Percentiles rank a stretch among this genome's conserved stretches.
Conservation (phyloP, 2,797 vertebrate genomes). For the Coreius guichenoti region DNA sequence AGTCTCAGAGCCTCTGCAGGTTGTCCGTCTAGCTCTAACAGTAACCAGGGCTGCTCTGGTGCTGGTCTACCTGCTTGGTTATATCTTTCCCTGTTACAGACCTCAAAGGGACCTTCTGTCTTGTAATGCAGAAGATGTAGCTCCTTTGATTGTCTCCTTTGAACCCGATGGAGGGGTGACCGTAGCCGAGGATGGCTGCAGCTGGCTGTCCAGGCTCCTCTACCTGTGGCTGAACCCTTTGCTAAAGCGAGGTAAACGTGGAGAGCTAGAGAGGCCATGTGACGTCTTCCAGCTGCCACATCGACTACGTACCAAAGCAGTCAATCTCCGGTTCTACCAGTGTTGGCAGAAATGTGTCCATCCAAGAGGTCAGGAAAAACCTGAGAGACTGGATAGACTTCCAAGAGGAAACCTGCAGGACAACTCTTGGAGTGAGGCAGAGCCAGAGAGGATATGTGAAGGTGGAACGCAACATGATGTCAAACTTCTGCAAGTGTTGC, state of each 20-base stretch:
- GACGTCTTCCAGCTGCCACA: conserved; percentile 85
- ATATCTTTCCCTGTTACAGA: conserved; percentile 73
- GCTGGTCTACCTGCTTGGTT: conserved; percentile 81
- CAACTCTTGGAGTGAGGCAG: conserved; percentile 62
- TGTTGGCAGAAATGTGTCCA: conserved; percentile 79
- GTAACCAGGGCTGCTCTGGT: conserved; percentile 77
- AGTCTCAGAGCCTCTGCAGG: conserved; percentile 68
- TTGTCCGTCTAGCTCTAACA: conserved; percentile 79
- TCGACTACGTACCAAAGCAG: conserved; percentile 77
- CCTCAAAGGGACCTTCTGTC: conserved; percentile 67
- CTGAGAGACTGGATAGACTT: conserved; percentile 57
- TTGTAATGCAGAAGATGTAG: conserved; percentile 74
- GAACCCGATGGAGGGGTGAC: conserved; percentile 65
- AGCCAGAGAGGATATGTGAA: conserved; percentile 55
- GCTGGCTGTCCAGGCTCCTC: conserved; percentile 88
- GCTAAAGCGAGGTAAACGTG: conserved; percentile 80
- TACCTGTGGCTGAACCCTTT: conserved; percentile 92
- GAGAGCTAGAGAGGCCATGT: conserved; percentile 79
- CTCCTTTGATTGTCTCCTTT: conserved; percentile 70
- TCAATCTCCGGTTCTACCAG: conserved; percentile 78
- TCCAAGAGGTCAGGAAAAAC: not conserved
- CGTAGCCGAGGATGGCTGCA: conserved; percentile 89
- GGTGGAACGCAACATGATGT: conserved; percentile 61
- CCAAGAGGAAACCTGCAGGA: conserved; percentile 60
- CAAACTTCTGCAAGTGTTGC: conserved; percentile 80